Conservation (phyloP, 2,113 vertebrate genomes). For the Psammodynastes pulverulentus region DNA sequence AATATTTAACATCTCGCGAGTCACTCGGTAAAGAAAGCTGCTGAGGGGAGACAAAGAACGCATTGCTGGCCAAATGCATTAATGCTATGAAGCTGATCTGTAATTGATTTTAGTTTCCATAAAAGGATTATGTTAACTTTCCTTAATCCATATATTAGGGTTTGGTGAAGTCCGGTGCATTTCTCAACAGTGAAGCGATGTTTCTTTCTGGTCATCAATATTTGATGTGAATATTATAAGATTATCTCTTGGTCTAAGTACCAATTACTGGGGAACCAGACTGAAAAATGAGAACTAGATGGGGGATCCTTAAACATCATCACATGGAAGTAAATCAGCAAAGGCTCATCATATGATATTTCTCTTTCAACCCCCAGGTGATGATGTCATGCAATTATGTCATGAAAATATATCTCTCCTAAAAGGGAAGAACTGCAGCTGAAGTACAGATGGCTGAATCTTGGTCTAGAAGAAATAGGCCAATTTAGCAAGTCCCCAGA, state of each 20-base stretch:
- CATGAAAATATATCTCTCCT: not conserved
- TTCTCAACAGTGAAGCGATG: conserved; percentile 69
- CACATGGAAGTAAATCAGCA: not conserved
- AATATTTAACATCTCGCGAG: conserved; percentile 84
- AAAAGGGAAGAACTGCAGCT: not conserved
- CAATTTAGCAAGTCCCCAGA: not conserved
- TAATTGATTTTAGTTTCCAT: conserved; percentile 80
- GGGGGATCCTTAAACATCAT: conserved; percentile 45
- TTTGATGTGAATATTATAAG: conserved; percentile 74
- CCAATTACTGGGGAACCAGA: conserved; percentile 28
- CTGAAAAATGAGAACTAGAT: conserved; percentile 56
- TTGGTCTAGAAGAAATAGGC: not conserved
- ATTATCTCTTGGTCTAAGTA: conserved; percentile 71
- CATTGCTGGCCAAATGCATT: conserved; percentile 79
- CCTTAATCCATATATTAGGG: conserved; percentile 77
- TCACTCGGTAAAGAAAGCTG: conserved; percentile 71
- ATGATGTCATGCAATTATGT: conserved; percentile 14
- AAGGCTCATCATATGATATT: conserved; percentile 12
- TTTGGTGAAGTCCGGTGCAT: conserved; percentile 70
- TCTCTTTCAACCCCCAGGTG: conserved; percentile 9
- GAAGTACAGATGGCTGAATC: not conserved
- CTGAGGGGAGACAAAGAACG: conserved; percentile 75
- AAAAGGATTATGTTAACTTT: conserved; percentile 81
- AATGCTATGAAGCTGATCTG: conserved; percentile 76
- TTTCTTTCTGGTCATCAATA: conserved; percentile 74